Evolutionary conservation across 2,113 vertebrate species (phyloP).

Genomic region (Pelmatolapia mariae): DNA sequence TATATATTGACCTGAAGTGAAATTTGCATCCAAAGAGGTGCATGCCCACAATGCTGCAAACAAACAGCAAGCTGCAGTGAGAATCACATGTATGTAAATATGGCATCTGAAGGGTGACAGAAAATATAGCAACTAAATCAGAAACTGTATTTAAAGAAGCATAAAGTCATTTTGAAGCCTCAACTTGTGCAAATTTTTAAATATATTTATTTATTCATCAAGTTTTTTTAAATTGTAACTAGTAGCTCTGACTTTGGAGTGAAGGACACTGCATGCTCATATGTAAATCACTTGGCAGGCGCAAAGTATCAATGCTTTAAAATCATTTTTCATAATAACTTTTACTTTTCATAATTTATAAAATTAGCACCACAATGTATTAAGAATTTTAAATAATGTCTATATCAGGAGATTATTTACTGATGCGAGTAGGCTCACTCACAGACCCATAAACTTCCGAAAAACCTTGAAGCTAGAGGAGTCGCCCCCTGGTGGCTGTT

Average conservation of each 20-base stretch:
- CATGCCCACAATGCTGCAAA: constrained; percentile 84
- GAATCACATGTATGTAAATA: background rate
- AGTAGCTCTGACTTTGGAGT: background rate
- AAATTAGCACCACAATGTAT: background rate
- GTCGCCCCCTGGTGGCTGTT: background rate
- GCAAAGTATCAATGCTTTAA: background rate
- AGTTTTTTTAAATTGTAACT: background rate
- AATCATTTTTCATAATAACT: background rate
- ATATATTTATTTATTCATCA: background rate
- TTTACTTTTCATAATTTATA: background rate
- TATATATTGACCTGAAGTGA: constrained; percentile 70
- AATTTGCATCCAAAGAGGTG: constrained; percentile 89
- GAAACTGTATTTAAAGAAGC: background rate
- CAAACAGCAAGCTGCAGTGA: background rate
- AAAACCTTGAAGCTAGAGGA: background rate
- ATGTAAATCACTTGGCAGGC: background rate
- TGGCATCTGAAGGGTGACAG: background rate
- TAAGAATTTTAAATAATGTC: background rate
- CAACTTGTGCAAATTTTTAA: background rate
- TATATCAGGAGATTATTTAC: background rate
- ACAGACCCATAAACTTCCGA: background rate
- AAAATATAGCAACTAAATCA: background rate
- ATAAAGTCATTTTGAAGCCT: background rate
- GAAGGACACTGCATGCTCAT: background rate
- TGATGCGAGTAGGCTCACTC: background rate